Percentiles rank a stretch among this genome's conserved stretches.
Evolutionary conservation across 2,888 invertebrate species (phyloP).

Genomic region (Labia minor): DNA sequence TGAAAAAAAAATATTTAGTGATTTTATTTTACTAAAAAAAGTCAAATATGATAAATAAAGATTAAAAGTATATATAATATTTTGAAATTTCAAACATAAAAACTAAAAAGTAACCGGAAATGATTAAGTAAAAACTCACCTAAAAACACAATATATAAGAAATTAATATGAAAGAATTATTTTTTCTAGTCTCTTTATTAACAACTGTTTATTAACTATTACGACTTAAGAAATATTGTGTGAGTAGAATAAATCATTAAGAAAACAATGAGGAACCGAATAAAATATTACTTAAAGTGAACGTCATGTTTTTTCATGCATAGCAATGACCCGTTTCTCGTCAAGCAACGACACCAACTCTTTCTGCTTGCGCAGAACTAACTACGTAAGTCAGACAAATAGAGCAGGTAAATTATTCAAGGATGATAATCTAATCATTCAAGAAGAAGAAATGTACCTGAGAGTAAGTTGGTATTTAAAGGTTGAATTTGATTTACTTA

Average conservation of each 20-base stretch:
- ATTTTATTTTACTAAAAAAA: not conserved
- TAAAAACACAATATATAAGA: not conserved
- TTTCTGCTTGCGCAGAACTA: slow-evolving; percentile 19
- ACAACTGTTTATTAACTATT: not conserved
- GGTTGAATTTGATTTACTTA: not conserved
- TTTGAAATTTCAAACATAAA: not conserved
- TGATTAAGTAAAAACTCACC: slow-evolving; percentile 24
- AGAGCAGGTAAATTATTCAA: not conserved
- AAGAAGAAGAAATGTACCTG: no score
- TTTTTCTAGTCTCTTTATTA: not conserved
- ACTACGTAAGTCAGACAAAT: slow-evolving; percentile 8
- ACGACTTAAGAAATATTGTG: no score
- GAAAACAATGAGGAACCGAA: not conserved
- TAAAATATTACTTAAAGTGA: not conserved
- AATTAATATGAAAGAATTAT: not conserved
- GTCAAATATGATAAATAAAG: not conserved
- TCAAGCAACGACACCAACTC: slow-evolving; percentile 15
- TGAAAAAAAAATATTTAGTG: not conserved
- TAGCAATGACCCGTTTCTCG: slow-evolving; percentile 13
- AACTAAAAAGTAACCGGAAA: slow-evolving; percentile 24
- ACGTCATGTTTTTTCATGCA: not conserved
- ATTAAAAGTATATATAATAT: not conserved
- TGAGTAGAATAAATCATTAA: not conserved
- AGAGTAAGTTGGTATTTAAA: no score
- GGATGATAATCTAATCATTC: no score